phyloP scores from a whole-genome alignment of 30 jellyfish, hydroid and myxozoan species.

The Cassiopea xamachana region DNA sequence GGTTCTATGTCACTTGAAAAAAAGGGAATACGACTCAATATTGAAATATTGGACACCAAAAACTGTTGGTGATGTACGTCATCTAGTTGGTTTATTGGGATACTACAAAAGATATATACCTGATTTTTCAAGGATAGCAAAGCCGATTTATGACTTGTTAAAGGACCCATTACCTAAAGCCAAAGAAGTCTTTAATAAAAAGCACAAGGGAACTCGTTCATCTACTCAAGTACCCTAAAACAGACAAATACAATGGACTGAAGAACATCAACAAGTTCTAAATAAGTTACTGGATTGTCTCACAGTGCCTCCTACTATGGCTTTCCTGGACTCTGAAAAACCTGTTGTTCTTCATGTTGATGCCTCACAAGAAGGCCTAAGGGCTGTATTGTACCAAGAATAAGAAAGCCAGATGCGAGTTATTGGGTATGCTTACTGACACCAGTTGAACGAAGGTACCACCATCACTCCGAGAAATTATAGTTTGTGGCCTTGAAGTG shows the following conservation, averaged over 20 bases:
- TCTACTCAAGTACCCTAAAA: background rate
- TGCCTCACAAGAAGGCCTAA: slow-evolving; percentile 56
- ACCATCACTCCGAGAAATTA: slow-evolving; percentile 38
- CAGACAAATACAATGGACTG: background rate
- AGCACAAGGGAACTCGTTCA: background rate
- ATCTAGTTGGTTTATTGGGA: slow-evolving; percentile 49
- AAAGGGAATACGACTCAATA: slow-evolving; percentile 40
- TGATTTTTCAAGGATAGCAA: slow-evolving; percentile 49
- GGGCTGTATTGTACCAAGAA: slow-evolving; percentile 47
- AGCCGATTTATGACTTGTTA: slow-evolving; percentile 59
- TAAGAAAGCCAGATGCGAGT: slow-evolving; percentile 33
- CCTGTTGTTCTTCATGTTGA: slow-evolving; percentile 38
- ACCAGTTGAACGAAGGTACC: slow-evolving; percentile 38
- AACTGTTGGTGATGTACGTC: slow-evolving; percentile 46
- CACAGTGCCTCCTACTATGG: slow-evolving; percentile 25
- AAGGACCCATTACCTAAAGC: background rate
- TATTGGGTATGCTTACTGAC: slow-evolving; percentile 36
- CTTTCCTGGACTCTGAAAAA: slow-evolving; percentile 15
- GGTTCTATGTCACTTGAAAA: slow-evolving; percentile 21
- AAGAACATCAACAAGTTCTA: background rate
- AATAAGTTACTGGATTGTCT: slow-evolving; percentile 6
- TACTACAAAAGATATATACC: slow-evolving; percentile 40
- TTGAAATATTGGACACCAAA: slow-evolving; percentile 22
- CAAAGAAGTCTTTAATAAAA: background rate
- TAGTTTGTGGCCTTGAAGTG: slow-evolving; percentile 52